Evolutionary conservation across 2,113 vertebrate species (phyloP).

Genomic region (Hydropotes inermis): DNA sequence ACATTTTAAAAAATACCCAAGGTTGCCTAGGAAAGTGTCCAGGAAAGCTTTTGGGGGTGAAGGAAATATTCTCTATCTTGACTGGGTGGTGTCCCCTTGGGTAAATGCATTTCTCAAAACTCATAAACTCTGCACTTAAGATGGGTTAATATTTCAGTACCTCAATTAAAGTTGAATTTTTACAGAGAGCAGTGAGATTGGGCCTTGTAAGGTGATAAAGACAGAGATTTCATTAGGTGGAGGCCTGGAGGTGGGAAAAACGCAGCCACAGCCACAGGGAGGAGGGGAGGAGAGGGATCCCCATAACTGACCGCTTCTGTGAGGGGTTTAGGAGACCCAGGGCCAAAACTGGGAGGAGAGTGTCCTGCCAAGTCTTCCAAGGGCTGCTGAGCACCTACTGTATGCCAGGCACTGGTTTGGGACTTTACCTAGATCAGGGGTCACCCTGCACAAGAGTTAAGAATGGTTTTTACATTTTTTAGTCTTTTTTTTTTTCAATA

Average conservation of each 20-base stretch:
- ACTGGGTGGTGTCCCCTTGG: background rate
- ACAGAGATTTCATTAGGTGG: background rate
- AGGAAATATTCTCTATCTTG: background rate
- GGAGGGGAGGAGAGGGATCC: fast-evolving
- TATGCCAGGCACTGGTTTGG: background rate
- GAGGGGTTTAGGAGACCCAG: background rate
- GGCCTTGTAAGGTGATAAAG: background rate
- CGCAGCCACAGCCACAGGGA: fast-evolving
- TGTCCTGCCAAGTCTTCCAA: background rate
- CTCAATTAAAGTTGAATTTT: background rate
- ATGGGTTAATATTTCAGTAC: background rate
- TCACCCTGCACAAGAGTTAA: background rate
- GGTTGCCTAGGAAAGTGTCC: background rate
- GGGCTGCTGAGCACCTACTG: background rate
- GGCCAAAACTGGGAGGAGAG: background rate
- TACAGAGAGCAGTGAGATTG: background rate
- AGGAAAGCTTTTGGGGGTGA: background rate
- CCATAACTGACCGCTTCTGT: fast-evolving
- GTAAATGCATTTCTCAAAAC: background rate
- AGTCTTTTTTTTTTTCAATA: background rate
- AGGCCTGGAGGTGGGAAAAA: background rate
- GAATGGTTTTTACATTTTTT: background rate
- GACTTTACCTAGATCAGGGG: background rate
- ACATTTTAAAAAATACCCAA: background rate
- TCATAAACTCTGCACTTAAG: background rate